These are phyloP conservation scores for Pristionchus fissidentatus DNA, from an alignment of 2,888 invertebrate species.

Conservation along the genomic window DNA sequence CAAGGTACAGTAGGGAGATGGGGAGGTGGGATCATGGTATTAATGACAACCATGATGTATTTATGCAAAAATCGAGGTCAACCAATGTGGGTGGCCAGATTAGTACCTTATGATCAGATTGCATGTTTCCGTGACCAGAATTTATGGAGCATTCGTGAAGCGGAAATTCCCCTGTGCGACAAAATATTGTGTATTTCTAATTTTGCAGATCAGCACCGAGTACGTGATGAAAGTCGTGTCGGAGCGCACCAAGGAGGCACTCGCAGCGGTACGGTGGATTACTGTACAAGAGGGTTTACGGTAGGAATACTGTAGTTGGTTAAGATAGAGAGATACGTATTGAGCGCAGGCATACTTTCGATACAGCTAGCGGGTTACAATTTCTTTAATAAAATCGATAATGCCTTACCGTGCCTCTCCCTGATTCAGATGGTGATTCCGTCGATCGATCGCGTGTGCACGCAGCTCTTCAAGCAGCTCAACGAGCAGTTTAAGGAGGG, in stretches of 20 bases:
- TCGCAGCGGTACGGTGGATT: constrained; percentile 45
- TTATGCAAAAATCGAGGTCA: background rate
- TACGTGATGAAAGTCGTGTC: constrained; percentile 45
- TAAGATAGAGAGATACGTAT: too few relatives aligned
- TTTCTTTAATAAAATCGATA: too few relatives aligned
- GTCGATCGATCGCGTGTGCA: constrained; percentile 65
- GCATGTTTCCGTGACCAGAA: too few relatives aligned
- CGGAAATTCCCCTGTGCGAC: too few relatives aligned
- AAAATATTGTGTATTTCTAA: too few relatives aligned
- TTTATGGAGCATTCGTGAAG: background rate
- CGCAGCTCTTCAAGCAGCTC: constrained; percentile 87
- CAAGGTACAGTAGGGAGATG: constrained; percentile 35
- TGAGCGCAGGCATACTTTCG: too few relatives aligned
- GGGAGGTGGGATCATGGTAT: background rate
- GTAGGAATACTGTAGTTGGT: too few relatives aligned
- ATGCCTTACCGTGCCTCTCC: background rate
- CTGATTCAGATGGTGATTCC: constrained; percentile 57
- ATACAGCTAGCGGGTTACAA: too few relatives aligned
- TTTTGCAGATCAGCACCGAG: constrained; percentile 50
- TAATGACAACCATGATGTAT: background rate
- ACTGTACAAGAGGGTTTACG: background rate
- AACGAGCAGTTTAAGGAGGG: constrained; percentile 90
- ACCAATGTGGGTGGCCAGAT: background rate
- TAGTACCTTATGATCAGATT: too few relatives aligned
- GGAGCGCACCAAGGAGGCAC: constrained; percentile 50